Percentiles rank a stretch among this genome's conserved stretches.
Conservation (phyloP, 2,888 invertebrate genomes). For the Dorcus hopei region DNA sequence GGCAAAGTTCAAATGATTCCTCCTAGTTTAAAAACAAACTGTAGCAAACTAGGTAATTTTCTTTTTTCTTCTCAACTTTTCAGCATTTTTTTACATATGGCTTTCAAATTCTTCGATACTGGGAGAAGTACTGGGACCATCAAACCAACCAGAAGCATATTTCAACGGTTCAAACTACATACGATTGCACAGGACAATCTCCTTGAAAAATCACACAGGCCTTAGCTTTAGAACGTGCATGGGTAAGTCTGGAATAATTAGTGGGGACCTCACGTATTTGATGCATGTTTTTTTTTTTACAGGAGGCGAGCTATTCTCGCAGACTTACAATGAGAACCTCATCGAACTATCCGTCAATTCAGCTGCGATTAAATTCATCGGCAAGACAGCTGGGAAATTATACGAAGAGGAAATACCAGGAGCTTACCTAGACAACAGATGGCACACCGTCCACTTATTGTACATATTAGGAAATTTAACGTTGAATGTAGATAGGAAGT, state of each 20-base stretch:
- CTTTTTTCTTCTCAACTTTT: not conserved
- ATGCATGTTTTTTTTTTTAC: conserved; percentile 26
- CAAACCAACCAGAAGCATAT: conserved; percentile 73
- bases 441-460: conserved; percentile 72
- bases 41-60: no score
- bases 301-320: conserved; percentile 71
- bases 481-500: conserved; percentile 50
- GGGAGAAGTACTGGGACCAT: conserved; percentile 48
- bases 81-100: conserved; percentile 11
- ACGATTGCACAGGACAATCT: conserved; percentile 68
- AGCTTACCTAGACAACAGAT: conserved; percentile 73
- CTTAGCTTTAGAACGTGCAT: conserved; percentile 79
- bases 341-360: conserved; percentile 42
- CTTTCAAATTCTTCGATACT: conserved; percentile 3
- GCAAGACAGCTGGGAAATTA: conserved; percentile 47
- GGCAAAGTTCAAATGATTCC: no score
- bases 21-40: no score
- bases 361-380: conserved; percentile 53
- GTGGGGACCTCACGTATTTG: no score
- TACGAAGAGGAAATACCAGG: conserved; percentile 64
- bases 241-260: conserved; percentile 39
- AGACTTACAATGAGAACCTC: conserved; percentile 58
- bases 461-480: conserved; percentile 61
- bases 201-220: conserved; percentile 76
- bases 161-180: conserved; percentile 80